These are phyloP conservation scores for Drosophila sulfurigaster DNA, from an alignment of 1,140 invertebrate species.

Conservation along the genomic window DNA sequence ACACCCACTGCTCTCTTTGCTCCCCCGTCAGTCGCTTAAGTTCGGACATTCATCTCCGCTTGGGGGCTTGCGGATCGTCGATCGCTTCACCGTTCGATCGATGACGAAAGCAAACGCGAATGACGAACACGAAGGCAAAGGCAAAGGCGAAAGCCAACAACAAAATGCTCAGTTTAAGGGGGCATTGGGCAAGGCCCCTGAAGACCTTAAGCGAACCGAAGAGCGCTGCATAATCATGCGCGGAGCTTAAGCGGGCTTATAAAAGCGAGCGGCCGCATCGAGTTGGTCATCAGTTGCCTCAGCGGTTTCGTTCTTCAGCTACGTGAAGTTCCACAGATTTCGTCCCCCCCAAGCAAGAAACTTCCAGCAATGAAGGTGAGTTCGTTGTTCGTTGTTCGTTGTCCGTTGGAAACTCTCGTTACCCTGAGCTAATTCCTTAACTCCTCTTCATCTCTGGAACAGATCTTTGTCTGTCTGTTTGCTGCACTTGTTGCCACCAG, in stretches of 20 bases:
- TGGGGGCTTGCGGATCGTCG: conserved; percentile 30
- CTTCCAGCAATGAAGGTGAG: conserved; percentile 78
- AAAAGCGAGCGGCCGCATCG: conserved; percentile 38
- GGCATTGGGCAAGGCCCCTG: conserved; percentile 47
- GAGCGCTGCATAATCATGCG: conserved; percentile 29
- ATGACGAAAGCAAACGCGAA: conserved; percentile 53
- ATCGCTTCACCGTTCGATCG: conserved; percentile 19
- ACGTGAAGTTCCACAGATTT: conserved; percentile 77
- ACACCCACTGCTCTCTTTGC: conserved; percentile 7
- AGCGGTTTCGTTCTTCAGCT: conserved; percentile 59
- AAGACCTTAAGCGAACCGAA: conserved; percentile 12
- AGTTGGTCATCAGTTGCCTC: conserved; percentile 64
- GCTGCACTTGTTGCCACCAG: conserved; percentile 70
- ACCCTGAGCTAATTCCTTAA: neutral
- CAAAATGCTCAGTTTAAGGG: neutral
- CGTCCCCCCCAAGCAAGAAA: conserved; percentile 73
- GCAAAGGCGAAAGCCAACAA: conserved; percentile 49
- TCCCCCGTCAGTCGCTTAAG: neutral
- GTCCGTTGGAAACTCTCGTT: neutral
- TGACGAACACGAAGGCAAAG: conserved; percentile 5
- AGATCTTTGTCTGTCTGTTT: conserved; percentile 78
- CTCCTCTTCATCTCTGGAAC: neutral
- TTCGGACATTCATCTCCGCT: neutral
- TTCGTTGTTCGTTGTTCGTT: neutral
- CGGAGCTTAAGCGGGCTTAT: conserved; percentile 35